Evolutionary conservation across 2,797 vertebrate species (phyloP).

Genomic region (Orientallactaga sibirica): DNA sequence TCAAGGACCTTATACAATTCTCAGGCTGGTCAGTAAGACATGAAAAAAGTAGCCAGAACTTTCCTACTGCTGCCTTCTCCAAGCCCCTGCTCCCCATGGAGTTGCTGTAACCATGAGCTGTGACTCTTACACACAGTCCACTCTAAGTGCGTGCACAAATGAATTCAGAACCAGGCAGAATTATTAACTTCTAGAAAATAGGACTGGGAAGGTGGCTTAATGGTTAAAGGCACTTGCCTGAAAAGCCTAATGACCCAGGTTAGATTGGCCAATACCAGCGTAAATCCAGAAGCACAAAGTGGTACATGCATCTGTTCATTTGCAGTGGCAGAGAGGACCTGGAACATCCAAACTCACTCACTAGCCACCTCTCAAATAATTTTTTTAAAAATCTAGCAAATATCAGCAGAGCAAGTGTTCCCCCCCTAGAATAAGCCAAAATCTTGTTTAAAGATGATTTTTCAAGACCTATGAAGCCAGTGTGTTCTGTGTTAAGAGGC

Average conservation of each 20-base stretch:
- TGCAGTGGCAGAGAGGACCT: too few species aligned
- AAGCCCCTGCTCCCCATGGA: background rate
- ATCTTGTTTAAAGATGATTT: background rate
- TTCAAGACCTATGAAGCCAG: background rate
- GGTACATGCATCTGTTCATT: too few species aligned
- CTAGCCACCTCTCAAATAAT: too few species aligned
- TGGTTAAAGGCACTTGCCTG: too few species aligned
- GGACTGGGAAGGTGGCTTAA: too few species aligned
- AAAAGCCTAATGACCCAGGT: too few species aligned
- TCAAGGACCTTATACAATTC: slow-evolving; percentile 15
- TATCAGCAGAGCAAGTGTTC: background rate
- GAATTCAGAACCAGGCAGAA: background rate
- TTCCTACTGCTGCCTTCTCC: background rate
- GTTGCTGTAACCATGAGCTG: background rate
- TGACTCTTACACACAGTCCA: background rate
- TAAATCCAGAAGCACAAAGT: too few species aligned
- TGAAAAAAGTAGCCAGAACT: background rate
- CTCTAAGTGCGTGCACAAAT: background rate
- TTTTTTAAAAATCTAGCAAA: background rate
- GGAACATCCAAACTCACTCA: too few species aligned
- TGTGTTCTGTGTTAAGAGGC: background rate
- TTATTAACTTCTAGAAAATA: background rate
- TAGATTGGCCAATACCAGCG: too few species aligned
- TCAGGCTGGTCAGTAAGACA: background rate
- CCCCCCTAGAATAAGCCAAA: background rate